Evolutionary conservation across 2,888 invertebrate genomes (phyloP).

Genomic region (Stratiomys singularior): DNA sequence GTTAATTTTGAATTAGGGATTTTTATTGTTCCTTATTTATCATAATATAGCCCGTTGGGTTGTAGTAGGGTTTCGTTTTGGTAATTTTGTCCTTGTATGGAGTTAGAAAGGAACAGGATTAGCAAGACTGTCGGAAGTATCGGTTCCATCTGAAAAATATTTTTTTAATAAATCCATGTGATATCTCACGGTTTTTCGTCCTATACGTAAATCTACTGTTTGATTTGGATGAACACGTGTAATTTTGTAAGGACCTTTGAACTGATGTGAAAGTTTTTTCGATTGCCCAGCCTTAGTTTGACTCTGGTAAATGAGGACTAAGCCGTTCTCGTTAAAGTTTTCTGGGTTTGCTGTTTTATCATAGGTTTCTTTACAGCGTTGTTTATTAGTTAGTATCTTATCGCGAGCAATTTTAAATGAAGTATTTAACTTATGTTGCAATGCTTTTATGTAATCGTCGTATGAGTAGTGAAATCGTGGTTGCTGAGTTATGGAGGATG

Average conservation of each 20-base stretch:
- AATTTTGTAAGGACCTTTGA: slow-evolving; percentile 10
- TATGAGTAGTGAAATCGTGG: not conserved
- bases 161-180: too few relatives aligned
- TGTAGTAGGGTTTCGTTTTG: too few relatives aligned
- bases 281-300: not conserved
- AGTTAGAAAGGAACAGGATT: too few relatives aligned
- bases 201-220: too few relatives aligned
- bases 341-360: not conserved
- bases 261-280: not conserved
- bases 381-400: not conserved
- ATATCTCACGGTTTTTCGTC: too few relatives aligned
- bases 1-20: too few relatives aligned
- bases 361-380: not conserved
- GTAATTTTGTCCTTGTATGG: too few relatives aligned
- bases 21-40: too few relatives aligned
- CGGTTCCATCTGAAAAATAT: too few relatives aligned
- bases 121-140: too few relatives aligned
- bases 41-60: too few relatives aligned
- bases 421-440: not conserved
- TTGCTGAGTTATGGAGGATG: slow-evolving; percentile 3
- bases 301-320: not conserved
- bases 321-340: not conserved
- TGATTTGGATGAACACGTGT: not conserved
- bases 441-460: not conserved
- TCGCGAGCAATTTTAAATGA: not conserved